Evolutionary conservation across 1,140 invertebrate genomes (phyloP), one percentile per base, ranked within the genome.

Genomic region (Parasteatoda tepidariorum): DNA sequence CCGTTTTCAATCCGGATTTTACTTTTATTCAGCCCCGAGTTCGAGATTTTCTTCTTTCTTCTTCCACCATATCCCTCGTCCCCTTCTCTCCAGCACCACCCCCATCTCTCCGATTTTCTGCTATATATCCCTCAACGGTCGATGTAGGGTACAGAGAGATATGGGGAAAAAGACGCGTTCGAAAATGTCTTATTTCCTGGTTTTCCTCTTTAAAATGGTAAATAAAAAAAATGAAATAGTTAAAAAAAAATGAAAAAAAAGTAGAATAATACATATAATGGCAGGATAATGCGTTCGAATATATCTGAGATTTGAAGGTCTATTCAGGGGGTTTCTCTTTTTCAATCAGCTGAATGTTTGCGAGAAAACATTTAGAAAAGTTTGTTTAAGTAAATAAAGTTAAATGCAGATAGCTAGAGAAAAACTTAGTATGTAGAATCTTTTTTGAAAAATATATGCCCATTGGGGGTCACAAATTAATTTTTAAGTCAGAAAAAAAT

Each of bases 101-200:
- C n/a, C n/a, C n/a, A n/a, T n/a, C n/a, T n/a, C n/a, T n/a, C n/a
- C n/a, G n/a, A 70, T 70, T 70, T 70, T 70, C 67, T 48, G 67
- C 67, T 26, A 70, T 70, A 70, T 61, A 61, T 70, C 22, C 22
- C 48, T 70, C 67, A 15, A 70, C 67, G 67, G 67, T 48, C 67
- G 67, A 70, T 70, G 41, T 41, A 26, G 22, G 1, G 48, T 1
- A 55, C 67, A 70, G 54, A 70, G 54, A 70, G 67, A 70, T 66
- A 70, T 41, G 34, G 54, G 67, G 26, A 70, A 9, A 61, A 22
- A 18, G 9, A 5, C 38, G 15, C 9, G 67, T n/a, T n/a, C n/a
- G n/a, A n/a, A n/a, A n/a, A n/a, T n/a, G n/a, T n/a, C n/a, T 55
- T 13, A 22, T 26, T 59, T 48, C 59, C 59, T 31, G 34, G 31